These are phyloP conservation scores for Coenonympha arcania DNA, from an alignment of 2,888 invertebrate species.

Conservation along the genomic window DNA sequence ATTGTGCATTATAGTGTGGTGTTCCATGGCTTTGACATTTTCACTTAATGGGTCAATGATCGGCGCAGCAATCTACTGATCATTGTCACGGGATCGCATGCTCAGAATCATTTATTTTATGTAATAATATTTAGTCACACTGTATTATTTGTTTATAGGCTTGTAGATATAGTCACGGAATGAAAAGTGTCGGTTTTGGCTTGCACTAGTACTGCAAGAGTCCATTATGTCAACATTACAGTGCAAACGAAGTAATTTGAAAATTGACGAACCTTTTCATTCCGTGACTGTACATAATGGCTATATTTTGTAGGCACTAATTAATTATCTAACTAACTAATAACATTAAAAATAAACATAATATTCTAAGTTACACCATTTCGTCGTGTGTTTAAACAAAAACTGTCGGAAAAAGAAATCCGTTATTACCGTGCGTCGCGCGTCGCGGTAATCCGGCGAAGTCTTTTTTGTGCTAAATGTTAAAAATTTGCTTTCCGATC, in stretches of 20 bases:
- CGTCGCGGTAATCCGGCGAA: neutral
- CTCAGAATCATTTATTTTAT: neutral
- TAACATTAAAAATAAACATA: no score
- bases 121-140: no score
- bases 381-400: neutral
- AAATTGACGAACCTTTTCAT: no score
- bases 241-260: no score
- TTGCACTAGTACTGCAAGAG: no score
- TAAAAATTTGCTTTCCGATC: slow-evolving; percentile 7
- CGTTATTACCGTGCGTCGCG: neutral
- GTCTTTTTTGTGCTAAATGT: neutral
- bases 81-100: slow-evolving; percentile 13
- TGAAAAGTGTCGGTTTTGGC: no score
- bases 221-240: no score
- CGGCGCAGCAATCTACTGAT: neutral
- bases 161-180: no score
- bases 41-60: slow-evolving; percentile 26
- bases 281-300: no score
- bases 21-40: slow-evolving; percentile 26
- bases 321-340: no score
- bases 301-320: no score
- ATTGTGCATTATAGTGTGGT: slow-evolving; percentile 36
- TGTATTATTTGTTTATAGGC: no score
- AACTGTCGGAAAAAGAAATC: neutral
- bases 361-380: neutral